Evolutionary conservation across 2,888 invertebrate genomes (phyloP), one percentile per base, ranked within the genome.

Genomic region (Pollenia labialis): DNA sequence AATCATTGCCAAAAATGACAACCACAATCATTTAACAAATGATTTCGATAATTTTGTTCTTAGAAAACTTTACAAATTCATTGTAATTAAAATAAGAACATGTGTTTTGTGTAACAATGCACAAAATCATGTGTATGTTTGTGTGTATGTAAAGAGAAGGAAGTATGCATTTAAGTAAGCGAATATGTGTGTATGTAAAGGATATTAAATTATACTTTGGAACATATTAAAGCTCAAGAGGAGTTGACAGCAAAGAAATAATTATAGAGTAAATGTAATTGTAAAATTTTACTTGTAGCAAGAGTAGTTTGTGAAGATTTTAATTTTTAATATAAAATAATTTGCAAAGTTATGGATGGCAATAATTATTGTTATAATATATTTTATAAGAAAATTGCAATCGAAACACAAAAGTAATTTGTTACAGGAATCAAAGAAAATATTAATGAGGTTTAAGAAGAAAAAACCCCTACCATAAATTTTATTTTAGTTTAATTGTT

Each of bases 221-320:
- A n/a, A 23, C 14, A 50, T n/a, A 42, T 4, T 52, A 14, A 42
- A 32, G 32, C 16, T 42, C 12, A 46, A 50, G 58, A 42, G 23
- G 11, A 66, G 66, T 23, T 81, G 81, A 81, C 64, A 74, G 42
- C 66, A 66, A 81, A 81, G 66, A 50, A 56, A 42, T 58, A 56
- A 66, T 66, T 23, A n/a, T 56, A 42, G 14, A 71, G 32, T 44
- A 69, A 52, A 69, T 50, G 50, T 60, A 7, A 8, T 64, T 44
- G 60, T 62, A 48, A 66, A 8, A 11, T 4, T 18, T 50, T 50
- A 18, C 50, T 42, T 14, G 6, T 16, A 18, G 23, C 8, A 48
- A 11, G 10, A 58, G 46, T 18, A 14, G n/a, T 42, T 40, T 16
- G 50, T 32, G 4, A 62, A 40, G 16, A 69, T 66, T 48, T 66